These are phyloP conservation scores for Athalia circularis DNA, from an alignment of 2,888 invertebrate species.

Conservation along the genomic window DNA sequence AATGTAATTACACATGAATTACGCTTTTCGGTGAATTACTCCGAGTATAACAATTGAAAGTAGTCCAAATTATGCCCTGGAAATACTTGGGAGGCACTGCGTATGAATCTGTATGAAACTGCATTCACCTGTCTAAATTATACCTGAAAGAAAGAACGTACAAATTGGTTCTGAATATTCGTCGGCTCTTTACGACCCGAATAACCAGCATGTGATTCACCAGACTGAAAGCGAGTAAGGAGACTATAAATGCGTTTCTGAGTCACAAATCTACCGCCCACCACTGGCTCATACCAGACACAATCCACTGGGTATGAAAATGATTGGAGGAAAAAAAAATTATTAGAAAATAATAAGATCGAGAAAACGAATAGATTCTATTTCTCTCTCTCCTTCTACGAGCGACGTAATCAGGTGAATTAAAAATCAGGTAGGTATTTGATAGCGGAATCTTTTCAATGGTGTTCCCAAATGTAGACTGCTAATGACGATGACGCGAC, in stretches of 20 bases:
- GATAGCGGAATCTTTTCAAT: too few relatives aligned
- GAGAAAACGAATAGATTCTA: not conserved
- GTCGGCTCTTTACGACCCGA: slow-evolving; percentile 26
- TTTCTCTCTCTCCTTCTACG: not conserved
- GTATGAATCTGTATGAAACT: not conserved
- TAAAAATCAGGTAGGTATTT: too few relatives aligned
- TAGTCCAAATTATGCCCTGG: too few relatives aligned
- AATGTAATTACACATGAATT: too few relatives aligned
- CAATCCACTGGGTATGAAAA: not conserved
- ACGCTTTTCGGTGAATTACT: too few relatives aligned
- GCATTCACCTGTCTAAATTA: not conserved
- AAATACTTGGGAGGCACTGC: too few relatives aligned
- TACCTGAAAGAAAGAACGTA: not conserved
- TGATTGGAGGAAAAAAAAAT: not conserved
- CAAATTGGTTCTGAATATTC: not conserved
- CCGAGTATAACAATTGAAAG: too few relatives aligned
- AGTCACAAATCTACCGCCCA: slow-evolving; percentile 32
- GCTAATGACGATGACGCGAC: too few relatives aligned
- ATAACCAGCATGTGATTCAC: slow-evolving; percentile 42
- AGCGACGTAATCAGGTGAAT: not conserved
- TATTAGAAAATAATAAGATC: not conserved
- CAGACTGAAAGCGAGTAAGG: slow-evolving; percentile 22
- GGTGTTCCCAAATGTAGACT: too few relatives aligned
- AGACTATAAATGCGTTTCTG: slow-evolving; percentile 39
- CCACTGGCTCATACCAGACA: slow-evolving; percentile 5